phyloP scores from a whole-genome alignment of 2,797 vertebrate species.

The Zalophus californianus region DNA sequence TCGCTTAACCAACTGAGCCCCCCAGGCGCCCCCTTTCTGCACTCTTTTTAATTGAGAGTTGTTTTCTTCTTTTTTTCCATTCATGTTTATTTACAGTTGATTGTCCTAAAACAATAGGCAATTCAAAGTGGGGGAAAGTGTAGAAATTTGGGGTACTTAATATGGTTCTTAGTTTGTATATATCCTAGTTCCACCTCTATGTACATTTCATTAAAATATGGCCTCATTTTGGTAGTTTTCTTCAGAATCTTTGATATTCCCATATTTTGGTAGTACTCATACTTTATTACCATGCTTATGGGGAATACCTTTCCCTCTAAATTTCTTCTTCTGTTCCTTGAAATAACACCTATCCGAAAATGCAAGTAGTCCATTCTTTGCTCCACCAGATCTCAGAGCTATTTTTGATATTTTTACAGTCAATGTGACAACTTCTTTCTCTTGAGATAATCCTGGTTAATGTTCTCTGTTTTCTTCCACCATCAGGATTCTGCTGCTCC shows the following conservation, averaged over 20 bases:
- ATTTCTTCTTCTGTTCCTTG: not conserved
- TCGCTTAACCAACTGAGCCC: too few species aligned
- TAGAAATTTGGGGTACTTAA: not conserved
- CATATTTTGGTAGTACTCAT: not conserved
- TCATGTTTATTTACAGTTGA: not conserved
- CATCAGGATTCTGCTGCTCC: not conserved
- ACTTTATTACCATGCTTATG: not conserved
- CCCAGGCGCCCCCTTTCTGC: too few species aligned
- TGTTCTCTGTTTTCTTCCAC: not conserved
- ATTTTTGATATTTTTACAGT: not conserved
- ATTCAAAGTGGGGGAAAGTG: not conserved
- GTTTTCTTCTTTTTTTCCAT: not conserved
- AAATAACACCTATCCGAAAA: not conserved
- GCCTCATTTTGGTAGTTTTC: not conserved
- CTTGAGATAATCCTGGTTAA: not conserved
- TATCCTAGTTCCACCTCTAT: not conserved
- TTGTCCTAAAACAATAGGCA: not conserved
- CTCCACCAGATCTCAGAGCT: not conserved
- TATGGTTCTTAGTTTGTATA: not conserved
- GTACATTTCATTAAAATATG: not conserved
- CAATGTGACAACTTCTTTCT: not conserved
- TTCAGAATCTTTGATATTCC: not conserved
- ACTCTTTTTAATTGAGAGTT: not conserved
- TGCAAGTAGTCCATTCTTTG: not conserved
- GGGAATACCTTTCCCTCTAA: not conserved